Conservation (phyloP, 1,140 invertebrate species). For the Caerostris extrusa region DNA sequence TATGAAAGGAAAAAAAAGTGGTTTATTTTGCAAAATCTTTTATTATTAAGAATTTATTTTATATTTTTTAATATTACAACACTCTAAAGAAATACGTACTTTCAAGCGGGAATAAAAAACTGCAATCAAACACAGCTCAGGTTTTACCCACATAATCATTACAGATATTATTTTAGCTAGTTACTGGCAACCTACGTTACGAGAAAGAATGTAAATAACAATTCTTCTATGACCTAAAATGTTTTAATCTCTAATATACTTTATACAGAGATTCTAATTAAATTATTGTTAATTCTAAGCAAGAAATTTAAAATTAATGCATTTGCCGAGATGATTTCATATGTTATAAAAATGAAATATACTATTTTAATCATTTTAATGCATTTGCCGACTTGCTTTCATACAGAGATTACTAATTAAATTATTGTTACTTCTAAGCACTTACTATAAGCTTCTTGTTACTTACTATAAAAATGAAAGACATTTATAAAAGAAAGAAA, state of each 20-base stretch:
- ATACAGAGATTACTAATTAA: too few relatives aligned
- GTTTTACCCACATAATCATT: conserved; percentile 25
- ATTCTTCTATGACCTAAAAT: background rate
- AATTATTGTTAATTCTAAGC: background rate
- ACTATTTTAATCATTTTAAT: conserved; percentile 66
- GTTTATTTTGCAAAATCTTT: too few relatives aligned
- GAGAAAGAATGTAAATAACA: conserved; percentile 15
- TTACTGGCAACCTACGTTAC: background rate
- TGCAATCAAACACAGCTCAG: background rate
- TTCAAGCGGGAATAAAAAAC: background rate
- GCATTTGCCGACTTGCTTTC: background rate
- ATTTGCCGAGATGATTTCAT: too few relatives aligned
- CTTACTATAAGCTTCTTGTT: too few relatives aligned
- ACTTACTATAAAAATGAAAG: too few relatives aligned
- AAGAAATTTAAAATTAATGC: too few relatives aligned
- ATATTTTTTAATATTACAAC: background rate
- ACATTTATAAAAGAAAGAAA: too few relatives aligned
- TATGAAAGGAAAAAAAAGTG: too few relatives aligned
- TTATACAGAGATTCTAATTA: background rate
- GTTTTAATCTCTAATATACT: conserved; percentile 59
- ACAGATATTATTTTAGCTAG: background rate
- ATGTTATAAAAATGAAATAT: too few relatives aligned
- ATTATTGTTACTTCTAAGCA: too few relatives aligned
- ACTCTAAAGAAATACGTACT: background rate
- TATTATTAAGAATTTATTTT: too few relatives aligned